phyloP scores from a whole-genome alignment of 1,140 invertebrate genomes.

The Leucophenga varia region DNA sequence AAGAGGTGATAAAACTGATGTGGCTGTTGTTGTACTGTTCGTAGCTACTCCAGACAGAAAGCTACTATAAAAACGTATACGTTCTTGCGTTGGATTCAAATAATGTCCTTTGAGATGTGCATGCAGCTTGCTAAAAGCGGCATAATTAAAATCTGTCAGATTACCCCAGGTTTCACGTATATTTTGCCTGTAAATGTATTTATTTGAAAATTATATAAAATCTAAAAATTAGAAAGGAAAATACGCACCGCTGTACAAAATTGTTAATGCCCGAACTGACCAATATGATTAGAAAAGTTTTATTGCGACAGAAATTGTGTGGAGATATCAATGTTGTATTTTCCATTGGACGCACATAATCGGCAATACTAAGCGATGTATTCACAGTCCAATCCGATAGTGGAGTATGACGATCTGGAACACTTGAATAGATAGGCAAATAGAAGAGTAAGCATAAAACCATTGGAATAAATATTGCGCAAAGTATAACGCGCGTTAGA shows the following conservation, averaged over 20 bases:
- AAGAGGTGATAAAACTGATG: no score
- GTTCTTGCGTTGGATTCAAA: conserved; percentile 20
- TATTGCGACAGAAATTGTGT: conserved; percentile 61
- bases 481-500: not conserved
- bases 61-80: conserved; percentile 19
- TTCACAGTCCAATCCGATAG: conserved; percentile 70
- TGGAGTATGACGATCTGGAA: conserved; percentile 4
- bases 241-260: conserved; percentile 59
- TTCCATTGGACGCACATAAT: conserved; percentile 71
- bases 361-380: conserved; percentile 68
- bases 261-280: conserved; percentile 73
- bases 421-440: not conserved
- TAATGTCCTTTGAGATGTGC: conserved; percentile 32
- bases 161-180: conserved; percentile 83
- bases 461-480: conserved; percentile 2
- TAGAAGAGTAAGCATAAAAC: conserved; percentile 1
- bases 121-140: conserved; percentile 48
- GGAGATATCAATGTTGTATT: conserved; percentile 68
- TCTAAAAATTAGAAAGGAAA: not conserved
- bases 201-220: conserved; percentile 5
- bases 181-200: conserved; percentile 59
- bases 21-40: conserved; percentile 11
- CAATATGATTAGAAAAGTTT: conserved; percentile 68
- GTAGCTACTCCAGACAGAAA: conserved; percentile 27
- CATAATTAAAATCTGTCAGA: conserved; percentile 60